Evolutionary conservation across 2,113 vertebrate genomes (phyloP).

Genomic region (Bos javanicus): DNA sequence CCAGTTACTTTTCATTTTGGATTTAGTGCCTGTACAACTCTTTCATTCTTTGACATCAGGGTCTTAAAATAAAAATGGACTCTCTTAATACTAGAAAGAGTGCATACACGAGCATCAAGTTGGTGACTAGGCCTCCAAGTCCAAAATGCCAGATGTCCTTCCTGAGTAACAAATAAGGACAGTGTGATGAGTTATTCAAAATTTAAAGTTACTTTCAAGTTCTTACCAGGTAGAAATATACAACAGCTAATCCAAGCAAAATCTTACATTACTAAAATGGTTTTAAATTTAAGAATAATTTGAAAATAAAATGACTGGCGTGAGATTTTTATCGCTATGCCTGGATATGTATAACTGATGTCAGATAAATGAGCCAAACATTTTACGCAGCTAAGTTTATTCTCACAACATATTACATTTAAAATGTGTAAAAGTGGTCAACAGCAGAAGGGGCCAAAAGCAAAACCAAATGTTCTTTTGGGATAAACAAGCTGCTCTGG

Average conservation of each 20-base stretch:
- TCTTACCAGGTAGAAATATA: neutral
- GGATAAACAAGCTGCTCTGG: conserved; percentile 43
- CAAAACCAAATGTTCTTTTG: conserved; percentile 41
- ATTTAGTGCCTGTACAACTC: neutral
- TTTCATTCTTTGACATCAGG: neutral
- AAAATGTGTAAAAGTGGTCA: conserved; percentile 87
- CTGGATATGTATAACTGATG: neutral
- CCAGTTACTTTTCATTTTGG: neutral
- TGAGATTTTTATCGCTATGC: neutral
- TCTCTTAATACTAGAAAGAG: neutral
- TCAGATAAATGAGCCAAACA: conserved; percentile 70
- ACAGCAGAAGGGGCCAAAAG: conserved; percentile 76
- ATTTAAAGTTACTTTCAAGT: neutral
- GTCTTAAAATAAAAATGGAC: neutral
- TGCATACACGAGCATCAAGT: neutral
- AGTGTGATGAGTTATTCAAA: neutral
- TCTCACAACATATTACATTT: conserved; percentile 94
- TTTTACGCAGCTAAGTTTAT: conserved; percentile 89
- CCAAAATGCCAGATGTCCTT: neutral
- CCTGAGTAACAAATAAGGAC: neutral
- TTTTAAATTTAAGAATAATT: conserved; percentile 10
- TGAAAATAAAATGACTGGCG: conserved; percentile 18
- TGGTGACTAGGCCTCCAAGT: neutral
- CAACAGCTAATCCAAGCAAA: neutral
- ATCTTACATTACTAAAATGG: neutral